phyloP scores from a whole-genome alignment of 2,113 vertebrate species.

The Myotis yumanensis region DNA sequence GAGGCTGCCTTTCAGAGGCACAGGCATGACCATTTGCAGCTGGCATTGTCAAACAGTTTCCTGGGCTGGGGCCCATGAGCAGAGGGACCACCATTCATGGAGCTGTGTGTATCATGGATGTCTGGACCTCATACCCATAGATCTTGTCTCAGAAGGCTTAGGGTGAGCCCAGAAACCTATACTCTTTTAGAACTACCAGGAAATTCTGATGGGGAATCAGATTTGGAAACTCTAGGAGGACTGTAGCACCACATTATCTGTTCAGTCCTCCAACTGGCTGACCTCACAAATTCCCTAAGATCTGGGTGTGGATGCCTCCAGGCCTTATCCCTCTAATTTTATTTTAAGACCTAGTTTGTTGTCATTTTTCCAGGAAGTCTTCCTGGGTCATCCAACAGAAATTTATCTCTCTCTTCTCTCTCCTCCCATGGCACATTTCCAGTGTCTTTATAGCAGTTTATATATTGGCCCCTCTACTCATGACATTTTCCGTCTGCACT shows the following conservation, averaged over 20 bases:
- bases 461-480: background rate
- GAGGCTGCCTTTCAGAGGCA: background rate
- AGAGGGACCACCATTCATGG: rapidly evolving
- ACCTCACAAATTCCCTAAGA: background rate
- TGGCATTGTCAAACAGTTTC: background rate
- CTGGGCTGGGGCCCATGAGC: background rate
- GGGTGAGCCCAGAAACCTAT: background rate
- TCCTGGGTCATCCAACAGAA: background rate
- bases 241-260: no score
- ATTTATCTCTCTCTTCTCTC: background rate
- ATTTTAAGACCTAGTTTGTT: background rate
- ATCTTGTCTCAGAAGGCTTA: background rate
- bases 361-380: background rate
- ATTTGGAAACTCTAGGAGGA: background rate
- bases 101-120: background rate
- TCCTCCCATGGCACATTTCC: background rate
- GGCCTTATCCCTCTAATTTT: background rate
- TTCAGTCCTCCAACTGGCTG: background rate
- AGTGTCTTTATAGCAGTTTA: background rate
- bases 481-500: background rate
- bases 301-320: background rate
- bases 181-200: background rate
- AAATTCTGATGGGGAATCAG: background rate
- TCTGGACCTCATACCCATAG: background rate
- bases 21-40: background rate